Evolutionary conservation across 2,797 vertebrate genomes (phyloP), one percentile per base, ranked within the genome.

Genomic region (Rhinichthys osculus): DNA sequence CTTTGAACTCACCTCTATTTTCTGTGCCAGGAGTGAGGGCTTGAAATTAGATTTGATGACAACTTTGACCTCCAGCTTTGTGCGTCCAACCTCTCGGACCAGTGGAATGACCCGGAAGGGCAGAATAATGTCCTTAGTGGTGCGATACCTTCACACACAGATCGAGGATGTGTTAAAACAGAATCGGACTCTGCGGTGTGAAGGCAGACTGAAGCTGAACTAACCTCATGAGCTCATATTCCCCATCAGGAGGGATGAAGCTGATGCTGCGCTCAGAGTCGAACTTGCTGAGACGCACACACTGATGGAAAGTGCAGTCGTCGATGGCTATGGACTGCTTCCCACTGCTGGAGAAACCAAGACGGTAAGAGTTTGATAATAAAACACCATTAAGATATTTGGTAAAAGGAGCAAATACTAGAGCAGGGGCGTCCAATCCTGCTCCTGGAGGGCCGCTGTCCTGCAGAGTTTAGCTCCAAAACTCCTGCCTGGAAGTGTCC

Each of bases 21-120:
- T 99, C 94, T 99, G 98, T 89, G 98, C 98, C 93, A 99, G 95
- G 80, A 99, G 95, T 0, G 98, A 99, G 72, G 98, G 98, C 90
- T 99, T 99, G 90, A 99, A 99, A 92, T 99, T 99, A 89, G 98
- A 99, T 94, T 99, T 99, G 93, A 99, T 99, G 92, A 99, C 98
- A 83, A 99, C 98, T 89, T 99, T 99, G 70, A 99, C 98, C 89
- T 99, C 98, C 89, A 99, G 94, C 89, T 99, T 99, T 90, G 98
- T 99, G 93, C 98, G 97, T 21, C 98, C 98, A 62, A 99, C 98
- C 92, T 99, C 98, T 80, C 98, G 95, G 84, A 99, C 98, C 87
- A 99, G 93, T 6, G 98, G 98, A 84, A 99, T 99, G 85, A 99
- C 98, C 62, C 98, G 96, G 95, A 99, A 99, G 1, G 98, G 98